These are phyloP conservation scores for Melanocharis versteri DNA, from an alignment of 2,113 vertebrate genomes.

Conservation along the genomic window DNA sequence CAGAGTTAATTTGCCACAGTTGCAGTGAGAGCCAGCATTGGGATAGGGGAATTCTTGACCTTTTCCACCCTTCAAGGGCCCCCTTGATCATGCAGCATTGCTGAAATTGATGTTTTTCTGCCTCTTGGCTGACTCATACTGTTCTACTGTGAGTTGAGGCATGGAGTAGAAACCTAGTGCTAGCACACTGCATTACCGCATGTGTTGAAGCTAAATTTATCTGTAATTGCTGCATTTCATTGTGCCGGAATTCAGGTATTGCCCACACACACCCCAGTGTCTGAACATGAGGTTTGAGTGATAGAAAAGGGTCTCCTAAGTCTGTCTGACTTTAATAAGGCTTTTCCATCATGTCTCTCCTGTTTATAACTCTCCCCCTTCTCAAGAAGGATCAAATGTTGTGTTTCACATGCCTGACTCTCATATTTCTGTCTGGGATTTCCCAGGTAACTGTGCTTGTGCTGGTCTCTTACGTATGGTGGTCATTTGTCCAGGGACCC, in stretches of 20 bases:
- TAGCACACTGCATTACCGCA: not conserved
- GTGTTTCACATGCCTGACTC: not conserved
- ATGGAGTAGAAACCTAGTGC: not conserved
- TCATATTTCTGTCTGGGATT: not conserved
- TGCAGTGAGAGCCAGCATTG: not conserved
- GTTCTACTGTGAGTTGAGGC: not conserved
- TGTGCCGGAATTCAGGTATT: not conserved
- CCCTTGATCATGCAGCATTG: not conserved
- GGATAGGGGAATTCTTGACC: constrained; percentile 27
- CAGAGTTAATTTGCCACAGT: constrained; percentile 19
- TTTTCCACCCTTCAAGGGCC: constrained; percentile 40
- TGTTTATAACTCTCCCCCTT: not conserved
- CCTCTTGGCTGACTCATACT: constrained; percentile 39
- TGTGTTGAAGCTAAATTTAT: not conserved
- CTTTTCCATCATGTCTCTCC: not conserved
- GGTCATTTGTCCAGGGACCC: not conserved
- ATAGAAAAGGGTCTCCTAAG: not conserved
- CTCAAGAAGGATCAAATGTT: not conserved
- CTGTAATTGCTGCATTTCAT: not conserved
- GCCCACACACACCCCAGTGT: not conserved
- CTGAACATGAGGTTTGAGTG: not conserved
- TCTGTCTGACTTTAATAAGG: not conserved
- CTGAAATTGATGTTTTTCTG: constrained; percentile 47
- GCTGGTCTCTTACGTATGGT: not conserved
- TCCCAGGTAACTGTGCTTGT: not conserved